Evolutionary conservation across 2,888 invertebrate genomes (phyloP).

Genomic region (Eilema sororculum): DNA sequence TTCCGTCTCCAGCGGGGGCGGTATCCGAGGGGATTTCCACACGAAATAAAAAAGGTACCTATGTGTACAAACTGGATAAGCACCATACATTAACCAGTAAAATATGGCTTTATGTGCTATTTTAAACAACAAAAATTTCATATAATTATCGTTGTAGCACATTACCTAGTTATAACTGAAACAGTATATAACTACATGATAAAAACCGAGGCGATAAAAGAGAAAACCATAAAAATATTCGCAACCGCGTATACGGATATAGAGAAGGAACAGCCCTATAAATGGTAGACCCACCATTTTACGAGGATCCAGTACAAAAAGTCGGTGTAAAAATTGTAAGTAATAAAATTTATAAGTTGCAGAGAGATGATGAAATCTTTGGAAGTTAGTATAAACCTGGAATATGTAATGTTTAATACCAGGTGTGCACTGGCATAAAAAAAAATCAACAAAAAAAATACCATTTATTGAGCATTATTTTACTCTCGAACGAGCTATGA

Average conservation of each 20-base stretch:
- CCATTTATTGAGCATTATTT: no score
- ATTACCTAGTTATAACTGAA: not conserved
- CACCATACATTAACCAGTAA: no score
- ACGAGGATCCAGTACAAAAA: constrained; percentile 21
- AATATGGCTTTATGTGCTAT: no score
- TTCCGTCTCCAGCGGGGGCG: no score
- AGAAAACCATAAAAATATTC: constrained; percentile 10
- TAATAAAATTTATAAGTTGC: constrained; percentile 36
- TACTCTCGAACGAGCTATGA: no score
- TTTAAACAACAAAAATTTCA: not conserved
- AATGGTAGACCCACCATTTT: constrained; percentile 21
- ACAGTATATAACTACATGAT: not conserved
- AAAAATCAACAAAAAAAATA: no score
- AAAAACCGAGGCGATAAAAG: constrained; percentile 13
- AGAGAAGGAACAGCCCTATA: constrained; percentile 20
- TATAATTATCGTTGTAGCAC: not conserved
- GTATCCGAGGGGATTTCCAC: no score
- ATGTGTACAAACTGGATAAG: no score
- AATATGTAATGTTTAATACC: not conserved
- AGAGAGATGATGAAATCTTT: not conserved
- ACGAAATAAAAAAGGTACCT: no score
- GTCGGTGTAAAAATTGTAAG: constrained; percentile 33
- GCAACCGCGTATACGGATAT: constrained; percentile 17
- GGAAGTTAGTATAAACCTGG: not conserved
- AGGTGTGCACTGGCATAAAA: no score